A percentile compares a stretch with the other conserved stretches of the same genome.
Conservation (phyloP, 1,140 invertebrate species). For the Brachionus rubens region DNA sequence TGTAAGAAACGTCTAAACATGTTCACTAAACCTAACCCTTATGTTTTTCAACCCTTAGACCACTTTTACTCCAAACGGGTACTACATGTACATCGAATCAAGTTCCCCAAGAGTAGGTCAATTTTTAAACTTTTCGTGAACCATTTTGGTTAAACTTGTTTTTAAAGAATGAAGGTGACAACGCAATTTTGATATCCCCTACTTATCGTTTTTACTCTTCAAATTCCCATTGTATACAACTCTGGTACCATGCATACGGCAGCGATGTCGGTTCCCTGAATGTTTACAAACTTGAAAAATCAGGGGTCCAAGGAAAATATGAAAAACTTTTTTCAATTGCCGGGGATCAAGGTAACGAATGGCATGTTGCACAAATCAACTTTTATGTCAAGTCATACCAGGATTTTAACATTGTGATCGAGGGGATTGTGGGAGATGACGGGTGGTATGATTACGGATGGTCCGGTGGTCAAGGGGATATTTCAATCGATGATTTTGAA, state of each 20-base stretch:
- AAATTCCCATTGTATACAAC: constrained; percentile 55
- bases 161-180: constrained; percentile 1
- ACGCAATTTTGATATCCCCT: constrained; percentile 12
- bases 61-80: not conserved
- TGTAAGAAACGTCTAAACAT: too few relatives aligned
- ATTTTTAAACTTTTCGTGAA: not conserved
- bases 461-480: constrained; percentile 49
- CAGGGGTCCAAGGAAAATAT: constrained; percentile 47
- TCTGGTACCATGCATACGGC: constrained; percentile 74
- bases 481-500: constrained; percentile 55
- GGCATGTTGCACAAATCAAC: constrained; percentile 50
- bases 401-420: constrained; percentile 25
- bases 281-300: constrained; percentile 48
- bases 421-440: constrained; percentile 47
- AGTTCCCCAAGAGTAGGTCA: not conserved
- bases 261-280: constrained; percentile 51
- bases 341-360: constrained; percentile 52
- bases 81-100: constrained; percentile 45
- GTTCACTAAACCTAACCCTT: not conserved
- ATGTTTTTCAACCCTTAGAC: not conserved
- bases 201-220: not conserved
- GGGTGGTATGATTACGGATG: constrained; percentile 8
- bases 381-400: constrained; percentile 30
- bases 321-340: constrained; percentile 49
- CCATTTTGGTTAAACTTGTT: not conserved